Percentiles rank a stretch among this genome's conserved stretches.
Evolutionary conservation across 2,888 invertebrate genomes (phyloP).

Genomic region (Xiphydria camelus): DNA sequence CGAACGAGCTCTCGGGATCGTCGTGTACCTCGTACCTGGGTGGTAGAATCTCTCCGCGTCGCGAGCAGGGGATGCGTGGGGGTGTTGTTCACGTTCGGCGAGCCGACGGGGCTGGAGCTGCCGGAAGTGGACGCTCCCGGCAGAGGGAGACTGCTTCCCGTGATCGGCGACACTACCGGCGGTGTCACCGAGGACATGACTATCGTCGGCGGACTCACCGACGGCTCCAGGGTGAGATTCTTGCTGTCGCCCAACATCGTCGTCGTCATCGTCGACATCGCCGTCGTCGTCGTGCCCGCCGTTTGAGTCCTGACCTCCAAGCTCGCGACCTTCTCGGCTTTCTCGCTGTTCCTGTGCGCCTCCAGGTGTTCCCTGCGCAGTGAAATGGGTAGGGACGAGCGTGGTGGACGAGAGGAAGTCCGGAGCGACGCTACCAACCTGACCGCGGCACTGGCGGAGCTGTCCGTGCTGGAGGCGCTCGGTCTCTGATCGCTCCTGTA

Average conservation of each 20-base stretch:
- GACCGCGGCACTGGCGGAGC: slow-evolving; percentile 49
- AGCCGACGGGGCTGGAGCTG: slow-evolving; percentile 50
- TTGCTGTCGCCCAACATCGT: slow-evolving; percentile 24
- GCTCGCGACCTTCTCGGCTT: slow-evolving; percentile 37
- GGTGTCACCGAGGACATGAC: slow-evolving; percentile 83
- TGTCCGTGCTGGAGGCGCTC: slow-evolving; percentile 70
- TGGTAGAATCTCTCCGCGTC: slow-evolving; percentile 78
- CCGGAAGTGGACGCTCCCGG: slow-evolving; percentile 63
- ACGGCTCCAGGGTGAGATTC: slow-evolving; percentile 38
- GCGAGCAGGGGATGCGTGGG: slow-evolving; percentile 61
- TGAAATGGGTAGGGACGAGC: no score
- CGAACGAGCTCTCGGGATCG: slow-evolving; percentile 1
- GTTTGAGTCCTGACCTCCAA: slow-evolving; percentile 28
- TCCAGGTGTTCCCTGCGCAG: slow-evolving; percentile 49
- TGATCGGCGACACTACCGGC: slow-evolving; percentile 78
- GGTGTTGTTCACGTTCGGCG: slow-evolving; percentile 56
- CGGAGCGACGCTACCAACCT: slow-evolving; percentile 45
- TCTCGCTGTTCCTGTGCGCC: slow-evolving; percentile 39
- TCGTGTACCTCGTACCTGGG: slow-evolving; percentile 74
- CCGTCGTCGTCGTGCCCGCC: slow-evolving; percentile 61
- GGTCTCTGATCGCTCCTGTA: slow-evolving; percentile 71
- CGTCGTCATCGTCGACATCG: slow-evolving; percentile 22
- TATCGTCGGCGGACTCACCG: slow-evolving; percentile 70
- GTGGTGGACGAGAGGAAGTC: no score
- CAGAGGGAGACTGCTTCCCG: slow-evolving; percentile 49